Percentiles rank a stretch among this genome's conserved stretches.
Evolutionary conservation across 1,140 invertebrate species (phyloP).

Genomic region (Saccostrea cuccullata): DNA sequence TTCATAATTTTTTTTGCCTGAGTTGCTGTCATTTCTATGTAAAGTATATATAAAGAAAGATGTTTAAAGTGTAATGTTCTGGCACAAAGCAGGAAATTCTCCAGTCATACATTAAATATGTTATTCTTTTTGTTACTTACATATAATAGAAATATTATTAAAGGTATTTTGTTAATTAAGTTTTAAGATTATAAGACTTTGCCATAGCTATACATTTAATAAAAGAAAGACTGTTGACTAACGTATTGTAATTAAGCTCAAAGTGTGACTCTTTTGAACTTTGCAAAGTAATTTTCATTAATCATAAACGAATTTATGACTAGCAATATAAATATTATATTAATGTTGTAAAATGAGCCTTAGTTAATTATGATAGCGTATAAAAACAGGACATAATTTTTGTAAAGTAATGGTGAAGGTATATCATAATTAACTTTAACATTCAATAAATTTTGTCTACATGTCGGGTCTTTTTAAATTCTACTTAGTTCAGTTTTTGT

Average conservation of each 20-base stretch:
- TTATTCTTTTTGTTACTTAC: too few species aligned
- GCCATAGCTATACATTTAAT: neutral
- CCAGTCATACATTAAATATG: too few species aligned
- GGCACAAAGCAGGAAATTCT: too few species aligned
- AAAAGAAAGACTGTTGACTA: neutral
- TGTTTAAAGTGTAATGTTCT: too few species aligned
- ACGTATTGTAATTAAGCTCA: neutral
- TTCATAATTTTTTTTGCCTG: too few species aligned
- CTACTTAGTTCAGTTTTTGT: too few species aligned
- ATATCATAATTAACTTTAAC: neutral
- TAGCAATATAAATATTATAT: constrained; percentile 1
- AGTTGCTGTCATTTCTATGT: too few species aligned
- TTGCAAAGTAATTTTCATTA: neutral
- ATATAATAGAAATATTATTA: too few species aligned
- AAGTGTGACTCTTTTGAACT: neutral
- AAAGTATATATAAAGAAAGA: too few species aligned
- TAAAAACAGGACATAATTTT: neutral
- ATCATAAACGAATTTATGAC: neutral
- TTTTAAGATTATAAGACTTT: neutral
- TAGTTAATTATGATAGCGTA: constrained; percentile 4
- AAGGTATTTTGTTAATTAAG: neutral
- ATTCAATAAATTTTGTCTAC: neutral
- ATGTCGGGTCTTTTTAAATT: neutral
- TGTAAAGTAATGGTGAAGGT: neutral
- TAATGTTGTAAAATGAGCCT: neutral